Base-by-base conservation (phyloP, 2,888 invertebrate genomes). In the Sialis fuliginosa region DNA sequence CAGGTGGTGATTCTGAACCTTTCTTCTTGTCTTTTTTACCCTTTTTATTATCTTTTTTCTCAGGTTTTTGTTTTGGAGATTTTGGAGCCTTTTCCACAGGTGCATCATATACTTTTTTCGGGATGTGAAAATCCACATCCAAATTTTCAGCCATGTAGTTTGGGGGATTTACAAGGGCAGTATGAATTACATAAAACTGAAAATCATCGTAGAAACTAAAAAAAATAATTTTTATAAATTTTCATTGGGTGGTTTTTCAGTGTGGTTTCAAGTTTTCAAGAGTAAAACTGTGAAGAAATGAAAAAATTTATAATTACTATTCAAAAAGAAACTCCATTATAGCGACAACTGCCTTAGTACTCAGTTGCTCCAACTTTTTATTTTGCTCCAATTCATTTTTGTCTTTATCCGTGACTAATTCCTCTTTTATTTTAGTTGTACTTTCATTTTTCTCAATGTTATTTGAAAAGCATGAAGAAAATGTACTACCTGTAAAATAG, bases 281-380 rank as follows among this genome's bases (percentile, higher is more conserved):
- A 4, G 22, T 22, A 2, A 2, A 22, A 22, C 4, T 22, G 22
- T 22, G 22, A 22, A 22, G 22, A 22, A 22, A 22, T 22, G 2
- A 22, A 35, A 9, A 35, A 35, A n/a, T 3, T 22, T 22, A n/a
- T 30, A 53, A 61, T 59, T 56, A 65, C 62, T 63, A 62, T 49
- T 64, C 62, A 52, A 62, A 60, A 35, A 63, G 55, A 48, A 63
- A 60, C 49, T 65, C 57, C 45, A 62, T 60, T 30, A 65, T 59
- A 6, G 62, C 61, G 49, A 35, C 22, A 10, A 45, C 10, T 5
- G 45, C 37, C 37, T 35, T 33, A 8, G 34, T 9, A 22, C 45
- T 35, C 10, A 30, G n/a, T 45, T 45, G 9, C 1, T 13, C 45
- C 8, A 45, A 35, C 31, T 45, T 13, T 35, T 22, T 31, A 6